Percentiles rank a stretch among this genome's conserved stretches.
Evolutionary conservation across 2,888 invertebrate species (phyloP).

Genomic region (Dyspetes luteomarginatus): DNA sequence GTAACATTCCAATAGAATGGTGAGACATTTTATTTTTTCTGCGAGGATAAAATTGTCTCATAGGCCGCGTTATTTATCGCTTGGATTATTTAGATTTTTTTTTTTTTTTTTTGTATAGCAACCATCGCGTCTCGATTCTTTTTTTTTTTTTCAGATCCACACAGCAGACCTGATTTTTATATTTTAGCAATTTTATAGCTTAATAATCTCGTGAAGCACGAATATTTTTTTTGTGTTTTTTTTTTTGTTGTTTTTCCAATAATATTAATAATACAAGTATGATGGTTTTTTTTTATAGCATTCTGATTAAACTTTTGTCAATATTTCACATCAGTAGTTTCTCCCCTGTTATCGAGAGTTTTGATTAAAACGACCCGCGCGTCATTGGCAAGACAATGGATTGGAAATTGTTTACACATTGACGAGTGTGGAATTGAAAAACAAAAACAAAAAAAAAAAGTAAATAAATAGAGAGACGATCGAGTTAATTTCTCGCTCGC

Average conservation of each 20-base stretch:
- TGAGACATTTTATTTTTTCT: conserved; percentile 11
- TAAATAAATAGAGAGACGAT: too few relatives aligned
- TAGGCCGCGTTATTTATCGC: too few relatives aligned
- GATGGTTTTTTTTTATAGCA: neutral
- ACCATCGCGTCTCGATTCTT: too few relatives aligned
- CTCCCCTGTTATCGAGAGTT: conserved; percentile 22
- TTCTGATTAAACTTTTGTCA: conserved; percentile 2
- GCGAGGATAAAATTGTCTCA: too few relatives aligned
- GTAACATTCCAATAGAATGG: conserved; percentile 8
- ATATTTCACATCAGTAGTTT: neutral
- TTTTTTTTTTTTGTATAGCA: too few relatives aligned
- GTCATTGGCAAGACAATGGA: conserved; percentile 35
- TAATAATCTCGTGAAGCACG: conserved; percentile 47
- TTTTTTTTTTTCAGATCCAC: conserved; percentile 19
- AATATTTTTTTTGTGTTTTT: neutral
- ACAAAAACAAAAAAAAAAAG: too few relatives aligned
- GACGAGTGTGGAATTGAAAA: neutral
- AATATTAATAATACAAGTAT: conserved; percentile 23
- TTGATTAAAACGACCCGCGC: conserved; percentile 25
- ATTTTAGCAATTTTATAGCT: conserved; percentile 41
- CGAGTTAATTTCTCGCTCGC: neutral
- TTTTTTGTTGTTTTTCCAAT: conserved; percentile 19
- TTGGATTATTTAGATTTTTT: too few relatives aligned
- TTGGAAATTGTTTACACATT: neutral
- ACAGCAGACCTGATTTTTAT: conserved; percentile 17